Conservation (phyloP, 2,888 invertebrate species). For the Drosophila melanosoma region DNA sequence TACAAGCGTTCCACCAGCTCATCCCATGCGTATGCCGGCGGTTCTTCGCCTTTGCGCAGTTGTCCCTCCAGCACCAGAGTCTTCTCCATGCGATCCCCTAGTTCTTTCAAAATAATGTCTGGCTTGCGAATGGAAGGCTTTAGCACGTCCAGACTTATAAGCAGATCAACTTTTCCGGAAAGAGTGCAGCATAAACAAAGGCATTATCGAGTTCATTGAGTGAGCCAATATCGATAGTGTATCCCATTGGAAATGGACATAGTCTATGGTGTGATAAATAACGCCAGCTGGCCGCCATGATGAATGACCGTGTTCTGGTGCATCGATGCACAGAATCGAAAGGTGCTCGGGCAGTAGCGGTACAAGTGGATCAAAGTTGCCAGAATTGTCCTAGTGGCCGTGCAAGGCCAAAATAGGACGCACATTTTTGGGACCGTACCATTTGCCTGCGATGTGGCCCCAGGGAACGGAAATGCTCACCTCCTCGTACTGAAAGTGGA, state of each 20-base stretch:
- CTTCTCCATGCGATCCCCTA: conserved; percentile 84
- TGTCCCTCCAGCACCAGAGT: conserved; percentile 85
- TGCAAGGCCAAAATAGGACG: conserved; percentile 90
- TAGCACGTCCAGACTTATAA: conserved; percentile 81
- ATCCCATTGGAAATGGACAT: conserved; percentile 88
- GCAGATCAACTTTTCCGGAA: conserved; percentile 86
- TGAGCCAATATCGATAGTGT: conserved; percentile 89
- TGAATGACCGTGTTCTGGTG: conserved; percentile 90
- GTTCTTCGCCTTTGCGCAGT: conserved; percentile 84
- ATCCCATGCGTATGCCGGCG: conserved; percentile 88
- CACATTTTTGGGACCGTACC: conserved; percentile 89
- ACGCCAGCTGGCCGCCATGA: conserved; percentile 88
- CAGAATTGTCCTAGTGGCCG: conserved; percentile 91
- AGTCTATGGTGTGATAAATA: conserved; percentile 85
- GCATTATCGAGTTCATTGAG: conserved; percentile 88
- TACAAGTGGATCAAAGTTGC: conserved; percentile 89
- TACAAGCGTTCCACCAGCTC: conserved; percentile 87
- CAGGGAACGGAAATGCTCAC: conserved; percentile 89
- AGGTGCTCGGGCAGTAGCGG: conserved; percentile 86
- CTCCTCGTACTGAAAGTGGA: conserved; percentile 86
- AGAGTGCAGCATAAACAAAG: conserved; percentile 87
- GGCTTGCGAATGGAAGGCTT: conserved; percentile 78
- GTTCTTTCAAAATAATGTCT: conserved; percentile 69
- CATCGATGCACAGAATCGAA: conserved; percentile 88
- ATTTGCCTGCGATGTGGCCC: conserved; percentile 89